Base-by-base conservation (phyloP, 1,140 invertebrate genomes). In the Anoplolepis gracilipes region DNA sequence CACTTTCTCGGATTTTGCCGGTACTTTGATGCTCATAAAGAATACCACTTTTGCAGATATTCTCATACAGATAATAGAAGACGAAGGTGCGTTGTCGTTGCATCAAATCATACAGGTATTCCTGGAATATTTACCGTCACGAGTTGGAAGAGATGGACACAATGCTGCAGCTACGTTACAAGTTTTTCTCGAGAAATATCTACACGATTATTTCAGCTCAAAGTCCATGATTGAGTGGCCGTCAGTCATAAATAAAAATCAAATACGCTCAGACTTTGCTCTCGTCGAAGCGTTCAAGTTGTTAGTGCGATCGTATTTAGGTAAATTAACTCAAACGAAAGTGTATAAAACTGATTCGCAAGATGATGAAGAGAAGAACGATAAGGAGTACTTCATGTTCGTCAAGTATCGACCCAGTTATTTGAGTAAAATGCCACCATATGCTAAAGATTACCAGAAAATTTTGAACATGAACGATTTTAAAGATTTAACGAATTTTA, bases 81-180 rank as follows among this genome's bases (percentile, higher is more conserved):
- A 92, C 2, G 86, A 88, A 16, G 70, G 13, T 57, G 89, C 93
- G 16, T 89, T 96, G 4, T 94, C 94, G 30, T 87, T 96, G 39
- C 94, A 95, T 86, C 94, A 96, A 89, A 91, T 96, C 46, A 94
- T 96, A 69, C 95, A 96, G 92, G 94, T 96, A 8, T 96, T 96
- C 87, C 86, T 96, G 36, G 96, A 96, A 30, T 96, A 96, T 90
- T 88, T 96, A 25, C 96, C 96, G 0, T 96, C 95, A 1, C 92
- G 95, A 55, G 95, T 96, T n/a, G 95, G 96, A 4, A 93, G 94
- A 62, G 95, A 96, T 84, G 95, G 95, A 0, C 95, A 95, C 33
- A 94, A 94, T 49, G 95, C 95, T 7, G 95, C 95, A 28, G 88
- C 92, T 3, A 95, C 96, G 3, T 90, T 96, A 13, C 96, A 96